phyloP scores from a whole-genome alignment of 2,797 vertebrate species.

The Xiphophorus birchmanni region DNA sequence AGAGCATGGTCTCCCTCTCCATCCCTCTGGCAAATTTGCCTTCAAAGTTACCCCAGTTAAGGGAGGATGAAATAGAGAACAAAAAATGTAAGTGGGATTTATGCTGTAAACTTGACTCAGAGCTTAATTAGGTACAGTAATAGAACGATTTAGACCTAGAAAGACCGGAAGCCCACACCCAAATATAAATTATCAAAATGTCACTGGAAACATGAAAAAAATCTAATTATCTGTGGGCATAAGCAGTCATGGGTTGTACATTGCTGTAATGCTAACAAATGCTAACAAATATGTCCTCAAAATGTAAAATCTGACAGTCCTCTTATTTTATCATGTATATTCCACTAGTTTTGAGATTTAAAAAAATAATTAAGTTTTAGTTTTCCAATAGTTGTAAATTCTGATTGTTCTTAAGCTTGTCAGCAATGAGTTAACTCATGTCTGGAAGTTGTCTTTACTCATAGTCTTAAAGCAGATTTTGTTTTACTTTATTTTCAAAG shows the following conservation, averaged over 20 bases:
- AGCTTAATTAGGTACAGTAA: not conserved
- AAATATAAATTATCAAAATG: not conserved
- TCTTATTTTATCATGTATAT: not conserved
- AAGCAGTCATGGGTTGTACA: not conserved
- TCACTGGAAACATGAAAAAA: not conserved
- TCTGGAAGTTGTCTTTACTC: not conserved
- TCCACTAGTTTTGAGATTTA: not conserved
- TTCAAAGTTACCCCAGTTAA: conserved; percentile 69
- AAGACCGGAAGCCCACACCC: too few relatives aligned
- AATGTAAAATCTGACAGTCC: not conserved
- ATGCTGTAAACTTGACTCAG: not conserved
- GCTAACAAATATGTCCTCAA: not conserved
- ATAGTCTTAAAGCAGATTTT: not conserved
- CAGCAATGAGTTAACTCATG: not conserved
- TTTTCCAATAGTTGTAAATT: not conserved
- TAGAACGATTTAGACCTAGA: not conserved
- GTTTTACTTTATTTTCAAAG: not conserved
- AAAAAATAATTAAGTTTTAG: not conserved
- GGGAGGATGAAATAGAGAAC: conserved; percentile 32
- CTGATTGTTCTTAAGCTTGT: not conserved
- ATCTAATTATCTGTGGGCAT: too few relatives aligned
- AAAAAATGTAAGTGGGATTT: conserved; percentile 50
- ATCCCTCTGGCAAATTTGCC: conserved; percentile 68
- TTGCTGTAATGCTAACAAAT: not conserved
- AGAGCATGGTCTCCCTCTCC: conserved; percentile 75